Percentiles rank a stretch among this genome's conserved stretches.
Conservation (phyloP, 2,797 vertebrate species). For the Cercopithecus hamlyni region DNA sequence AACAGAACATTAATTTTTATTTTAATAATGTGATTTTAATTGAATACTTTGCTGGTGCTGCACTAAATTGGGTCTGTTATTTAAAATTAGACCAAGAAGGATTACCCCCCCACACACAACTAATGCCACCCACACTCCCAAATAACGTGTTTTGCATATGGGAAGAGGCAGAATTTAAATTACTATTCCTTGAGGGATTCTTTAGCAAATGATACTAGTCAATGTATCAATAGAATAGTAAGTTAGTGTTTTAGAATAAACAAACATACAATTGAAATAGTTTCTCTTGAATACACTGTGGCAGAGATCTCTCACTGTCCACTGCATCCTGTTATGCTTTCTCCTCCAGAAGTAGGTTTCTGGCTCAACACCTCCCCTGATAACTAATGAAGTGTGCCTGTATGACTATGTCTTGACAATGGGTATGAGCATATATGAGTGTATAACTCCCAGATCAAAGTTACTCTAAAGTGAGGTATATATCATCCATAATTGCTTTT, state of each 20-base stretch:
- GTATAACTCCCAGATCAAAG: neutral
- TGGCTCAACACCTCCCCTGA: too few relatives aligned
- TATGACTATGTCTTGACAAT: neutral
- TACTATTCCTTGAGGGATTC: constrained; percentile 40
- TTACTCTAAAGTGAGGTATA: neutral
- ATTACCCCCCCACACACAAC: constrained; percentile 28
- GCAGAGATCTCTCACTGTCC: neutral
- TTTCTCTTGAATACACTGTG: neutral
- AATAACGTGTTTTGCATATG: constrained; percentile 53
- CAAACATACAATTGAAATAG: constrained; percentile 14
- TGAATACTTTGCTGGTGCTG: constrained; percentile 65
- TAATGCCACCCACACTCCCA: constrained; percentile 47
- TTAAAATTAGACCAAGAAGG: constrained; percentile 75
- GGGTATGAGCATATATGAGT: neutral
- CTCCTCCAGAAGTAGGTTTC: neutral
- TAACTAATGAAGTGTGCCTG: neutral
- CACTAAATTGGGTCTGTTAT: constrained; percentile 68
- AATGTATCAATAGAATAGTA: neutral
- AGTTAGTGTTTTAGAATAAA: constrained; percentile 54
- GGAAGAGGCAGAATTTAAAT: constrained; percentile 64
- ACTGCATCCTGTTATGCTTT: neutral
- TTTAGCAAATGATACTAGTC: neutral
- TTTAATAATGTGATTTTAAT: constrained; percentile 81
- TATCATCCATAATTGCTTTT: neutral
- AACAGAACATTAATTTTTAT: constrained; percentile 79